Conservation (phyloP, 92 coral and sea anemone species). For the Isaurus tuberculatus region DNA sequence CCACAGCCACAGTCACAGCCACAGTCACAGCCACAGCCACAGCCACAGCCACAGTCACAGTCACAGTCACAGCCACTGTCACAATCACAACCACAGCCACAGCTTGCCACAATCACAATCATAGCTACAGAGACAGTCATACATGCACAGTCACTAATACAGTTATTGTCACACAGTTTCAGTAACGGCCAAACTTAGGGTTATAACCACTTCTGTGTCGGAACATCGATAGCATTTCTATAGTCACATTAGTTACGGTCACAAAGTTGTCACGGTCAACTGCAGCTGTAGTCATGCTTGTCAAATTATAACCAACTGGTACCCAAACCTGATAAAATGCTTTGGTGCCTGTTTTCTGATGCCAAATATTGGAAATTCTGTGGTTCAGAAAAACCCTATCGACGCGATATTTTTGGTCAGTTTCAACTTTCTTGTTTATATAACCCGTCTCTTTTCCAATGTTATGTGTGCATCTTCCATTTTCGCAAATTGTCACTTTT, state of each 20-base stretch:
- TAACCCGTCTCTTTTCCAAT: background rate
- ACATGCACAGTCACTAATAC: too few species aligned
- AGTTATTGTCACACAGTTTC: too few species aligned
- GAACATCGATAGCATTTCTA: too few species aligned
- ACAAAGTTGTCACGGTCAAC: background rate
- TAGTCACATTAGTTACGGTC: background rate
- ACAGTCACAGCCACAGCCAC: too few species aligned
- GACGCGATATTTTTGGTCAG: conserved; percentile 1
- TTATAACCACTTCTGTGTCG: too few species aligned
- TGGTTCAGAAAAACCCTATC: conserved; percentile 18
- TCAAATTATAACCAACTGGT: background rate
- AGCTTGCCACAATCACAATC: too few species aligned
- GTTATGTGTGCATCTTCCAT: background rate
- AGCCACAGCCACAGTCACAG: too few species aligned
- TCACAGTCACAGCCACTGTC: too few species aligned
- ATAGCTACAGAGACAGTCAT: too few species aligned
- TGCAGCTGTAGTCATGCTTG: background rate
- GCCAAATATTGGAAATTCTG: conserved; percentile 6
- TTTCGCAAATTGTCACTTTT: background rate
- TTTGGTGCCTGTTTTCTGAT: background rate
- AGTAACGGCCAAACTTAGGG: too few species aligned
- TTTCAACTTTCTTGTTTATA: background rate
- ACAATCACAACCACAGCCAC: too few species aligned
- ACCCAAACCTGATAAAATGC: conserved; percentile 3
- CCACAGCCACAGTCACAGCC: too few species aligned